Evolutionary conservation across 92 coral and sea anemone species (phyloP).

Genomic region (Metridium senile): DNA sequence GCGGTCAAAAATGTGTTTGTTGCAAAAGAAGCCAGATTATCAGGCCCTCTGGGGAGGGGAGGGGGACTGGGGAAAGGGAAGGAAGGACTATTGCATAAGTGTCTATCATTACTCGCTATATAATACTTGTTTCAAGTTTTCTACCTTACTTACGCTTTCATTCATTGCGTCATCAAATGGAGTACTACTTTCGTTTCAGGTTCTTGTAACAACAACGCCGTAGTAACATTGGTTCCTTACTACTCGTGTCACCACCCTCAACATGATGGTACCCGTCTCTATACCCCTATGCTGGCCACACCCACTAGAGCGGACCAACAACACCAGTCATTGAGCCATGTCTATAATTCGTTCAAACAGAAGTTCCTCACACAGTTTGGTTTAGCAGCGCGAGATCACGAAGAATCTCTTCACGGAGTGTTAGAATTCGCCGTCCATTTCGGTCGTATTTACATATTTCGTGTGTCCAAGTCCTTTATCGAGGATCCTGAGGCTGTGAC

Average conservation of each 20-base stretch:
- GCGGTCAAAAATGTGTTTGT: no score
- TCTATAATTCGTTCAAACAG: constrained; percentile 67
- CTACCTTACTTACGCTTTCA: no score
- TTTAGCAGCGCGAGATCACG: constrained; percentile 80
- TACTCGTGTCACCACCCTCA: constrained; percentile 81
- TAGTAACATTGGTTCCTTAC: constrained; percentile 86
- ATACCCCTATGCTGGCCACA: constrained; percentile 75
- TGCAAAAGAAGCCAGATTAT: no score
- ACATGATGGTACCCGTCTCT: constrained; percentile 83
- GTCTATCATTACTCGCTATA: no score
- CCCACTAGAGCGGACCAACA: constrained; percentile 37
- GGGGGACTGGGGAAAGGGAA: no score
- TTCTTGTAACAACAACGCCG: constrained; percentile 73
- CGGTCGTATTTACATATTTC: constrained; percentile 89
- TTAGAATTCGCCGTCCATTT: constrained; percentile 88
- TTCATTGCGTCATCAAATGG: no score
- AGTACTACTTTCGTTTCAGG: constrained; percentile 2
- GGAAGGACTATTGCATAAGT: no score
- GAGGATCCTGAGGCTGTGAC: constrained; percentile 93
- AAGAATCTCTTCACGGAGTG: constrained; percentile 70
- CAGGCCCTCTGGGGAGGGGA: no score
- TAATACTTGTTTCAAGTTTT: no score
- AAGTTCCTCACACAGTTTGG: constrained; percentile 82
- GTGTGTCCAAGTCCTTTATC: constrained; percentile 83
- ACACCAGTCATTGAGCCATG: constrained; percentile 45